These are phyloP conservation scores for Bombus terrestris DNA, from an alignment of 1,140 invertebrate species.

Conservation along the genomic window DNA sequence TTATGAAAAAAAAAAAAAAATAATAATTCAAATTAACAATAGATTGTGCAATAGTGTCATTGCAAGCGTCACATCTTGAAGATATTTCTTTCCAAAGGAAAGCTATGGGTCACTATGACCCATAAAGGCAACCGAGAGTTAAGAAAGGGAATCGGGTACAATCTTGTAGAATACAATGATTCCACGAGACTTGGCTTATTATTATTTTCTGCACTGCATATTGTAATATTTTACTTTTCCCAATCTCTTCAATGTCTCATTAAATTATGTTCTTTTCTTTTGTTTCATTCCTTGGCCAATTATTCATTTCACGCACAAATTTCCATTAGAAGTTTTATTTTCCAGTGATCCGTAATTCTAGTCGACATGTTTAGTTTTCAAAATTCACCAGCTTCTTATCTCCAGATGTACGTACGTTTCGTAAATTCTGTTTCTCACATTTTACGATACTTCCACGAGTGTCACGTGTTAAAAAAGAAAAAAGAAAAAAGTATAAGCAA, in stretches of 20 bases:
- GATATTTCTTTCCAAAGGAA: too few species aligned
- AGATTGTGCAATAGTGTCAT: too few species aligned
- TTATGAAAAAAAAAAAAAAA: too few species aligned
- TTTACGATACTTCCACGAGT: background rate
- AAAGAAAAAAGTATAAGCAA: background rate
- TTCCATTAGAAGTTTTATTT: background rate
- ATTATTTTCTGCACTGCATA: too few species aligned
- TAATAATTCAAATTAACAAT: too few species aligned
- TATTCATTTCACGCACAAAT: background rate
- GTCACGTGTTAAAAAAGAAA: background rate
- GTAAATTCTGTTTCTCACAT: background rate
- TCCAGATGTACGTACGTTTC: background rate
- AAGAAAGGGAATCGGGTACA: too few species aligned
- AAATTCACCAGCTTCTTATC: background rate
- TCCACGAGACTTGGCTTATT: too few species aligned
- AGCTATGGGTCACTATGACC: too few species aligned
- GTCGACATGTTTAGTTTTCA: background rate
- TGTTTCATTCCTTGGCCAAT: background rate
- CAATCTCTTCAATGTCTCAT: background rate
- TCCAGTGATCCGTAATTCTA: background rate
- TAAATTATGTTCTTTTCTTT: background rate
- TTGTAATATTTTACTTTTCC: background rate
- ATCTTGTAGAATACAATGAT: too few species aligned
- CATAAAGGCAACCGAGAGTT: too few species aligned
- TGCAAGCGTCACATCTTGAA: too few species aligned